phyloP scores from a whole-genome alignment of 2,797 vertebrate genomes.

The Acropternis orthonyx region DNA sequence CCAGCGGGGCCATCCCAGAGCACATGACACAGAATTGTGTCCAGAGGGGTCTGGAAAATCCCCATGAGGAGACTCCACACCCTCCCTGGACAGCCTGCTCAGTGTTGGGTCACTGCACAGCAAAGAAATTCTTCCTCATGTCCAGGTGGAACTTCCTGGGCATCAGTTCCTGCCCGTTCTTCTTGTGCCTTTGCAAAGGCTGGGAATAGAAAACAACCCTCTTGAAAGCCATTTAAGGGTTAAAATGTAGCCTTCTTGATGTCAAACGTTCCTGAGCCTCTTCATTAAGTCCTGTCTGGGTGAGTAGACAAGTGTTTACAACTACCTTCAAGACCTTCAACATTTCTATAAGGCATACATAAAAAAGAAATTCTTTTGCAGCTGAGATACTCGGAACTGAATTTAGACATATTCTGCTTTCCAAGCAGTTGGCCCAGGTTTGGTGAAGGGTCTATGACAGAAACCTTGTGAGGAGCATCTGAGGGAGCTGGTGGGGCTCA shows the following conservation, averaged over 20 bases:
- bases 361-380: not conserved
- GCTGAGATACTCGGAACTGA: not conserved
- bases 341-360: not conserved
- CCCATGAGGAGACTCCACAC: not conserved
- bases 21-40: not conserved
- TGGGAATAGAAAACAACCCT: not conserved
- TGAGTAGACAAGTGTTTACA: not conserved
- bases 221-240: not conserved
- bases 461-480: not conserved
- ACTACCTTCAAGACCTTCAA: not conserved
- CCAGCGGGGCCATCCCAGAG: not conserved
- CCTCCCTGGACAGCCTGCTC: not conserved
- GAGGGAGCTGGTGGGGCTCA: not conserved
- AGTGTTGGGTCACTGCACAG: not conserved
- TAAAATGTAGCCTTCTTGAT: not conserved
- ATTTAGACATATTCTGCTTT: not conserved
- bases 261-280: not conserved
- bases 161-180: not conserved
- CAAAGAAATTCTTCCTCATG: not conserved
- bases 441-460: not conserved
- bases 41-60: not conserved
- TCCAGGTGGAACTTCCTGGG: not conserved
- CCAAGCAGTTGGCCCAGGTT: not conserved
- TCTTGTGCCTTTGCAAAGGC: not conserved
- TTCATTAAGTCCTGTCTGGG: not conserved